Evolutionary conservation across 2,797 vertebrate species (phyloP), one percentile per base, ranked within the genome.

Genomic region (Gorsachius magnificus): DNA sequence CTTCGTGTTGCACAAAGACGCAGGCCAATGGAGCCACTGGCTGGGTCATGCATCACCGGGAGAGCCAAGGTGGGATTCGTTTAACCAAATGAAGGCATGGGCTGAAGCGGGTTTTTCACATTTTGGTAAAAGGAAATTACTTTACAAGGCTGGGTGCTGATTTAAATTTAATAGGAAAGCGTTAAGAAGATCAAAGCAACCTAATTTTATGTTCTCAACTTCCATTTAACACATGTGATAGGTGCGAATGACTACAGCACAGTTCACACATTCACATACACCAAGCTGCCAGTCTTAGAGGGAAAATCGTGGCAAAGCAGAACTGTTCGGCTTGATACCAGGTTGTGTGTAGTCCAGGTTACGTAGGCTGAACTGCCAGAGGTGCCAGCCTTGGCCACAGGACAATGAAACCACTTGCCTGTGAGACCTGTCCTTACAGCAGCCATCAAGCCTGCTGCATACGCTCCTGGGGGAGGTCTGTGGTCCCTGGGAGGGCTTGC

Each of bases 101-200:
- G 28, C 1, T 63, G 31, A 81, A 58, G 46, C 35, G 54, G 36
- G 56, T 69, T 81, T 75, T 66, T 57, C 41, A 65, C 26, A 29
- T 78, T 83, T 72, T 43, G 45, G 72, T 64, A 45, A 75, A 65
- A 92, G 60, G 26, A 77, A 70, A 63, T 82, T 43, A 74, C 31
- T 80, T 85, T 11, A 61, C 95, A 69, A 17, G 16, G 20, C n/a
- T 75, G 69, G 14, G 5, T 36, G 5, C 25, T 26, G 50, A 74
- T 83, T 89, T 86, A 88, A 69, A 93, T 92, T 56, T 75, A 91
- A 93, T 46, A 88, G 79, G 29, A 35, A 87, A 86, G 61, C 0
- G 45, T 83, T 88, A 85, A 60, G 80, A 82, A 77, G 79, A 92
- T 75, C 50, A 69, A 93, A 96, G 79, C 82, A 94, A 79, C 46